Conservation (phyloP, 2,888 invertebrate species). For the Caenorhabditis angaria region DNA sequence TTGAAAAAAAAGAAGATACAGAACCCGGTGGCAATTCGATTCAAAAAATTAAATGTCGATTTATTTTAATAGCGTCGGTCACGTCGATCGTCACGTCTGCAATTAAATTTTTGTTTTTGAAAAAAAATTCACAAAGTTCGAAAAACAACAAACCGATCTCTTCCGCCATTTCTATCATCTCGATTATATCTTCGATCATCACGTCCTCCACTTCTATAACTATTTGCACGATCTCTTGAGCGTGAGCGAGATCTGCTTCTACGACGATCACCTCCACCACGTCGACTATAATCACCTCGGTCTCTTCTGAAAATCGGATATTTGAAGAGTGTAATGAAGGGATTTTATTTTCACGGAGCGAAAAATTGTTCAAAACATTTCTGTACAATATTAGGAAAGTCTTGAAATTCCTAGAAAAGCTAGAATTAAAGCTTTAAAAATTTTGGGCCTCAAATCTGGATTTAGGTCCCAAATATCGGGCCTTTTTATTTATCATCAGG, state of each 20-base stretch:
- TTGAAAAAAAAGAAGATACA: not conserved
- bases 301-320: slow-evolving; percentile 7
- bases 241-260: slow-evolving; percentile 1
- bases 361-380: too few relatives aligned
- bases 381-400: too few relatives aligned
- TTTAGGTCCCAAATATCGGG: too few relatives aligned
- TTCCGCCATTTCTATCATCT: slow-evolving; percentile 25
- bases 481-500: too few relatives aligned
- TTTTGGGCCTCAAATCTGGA: too few relatives aligned
- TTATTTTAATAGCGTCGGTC: slow-evolving; percentile 10
- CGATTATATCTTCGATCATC: slow-evolving; percentile 37
- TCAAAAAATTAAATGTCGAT: not conserved
- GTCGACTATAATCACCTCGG: slow-evolving; percentile 34
- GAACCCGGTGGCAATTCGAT: not conserved
- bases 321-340: slow-evolving; percentile 9
- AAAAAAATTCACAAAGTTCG: not conserved
- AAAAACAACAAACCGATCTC: not conserved
- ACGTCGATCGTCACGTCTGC: slow-evolving; percentile 34
- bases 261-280: slow-evolving; percentile 25
- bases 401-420: too few relatives aligned
- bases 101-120: not conserved
- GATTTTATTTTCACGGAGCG: not conserved
- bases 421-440: too few relatives aligned
- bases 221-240: not conserved
- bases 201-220: slow-evolving; percentile 13